Conservation (phyloP, 2,113 vertebrate species). For the Serinus canaria region DNA sequence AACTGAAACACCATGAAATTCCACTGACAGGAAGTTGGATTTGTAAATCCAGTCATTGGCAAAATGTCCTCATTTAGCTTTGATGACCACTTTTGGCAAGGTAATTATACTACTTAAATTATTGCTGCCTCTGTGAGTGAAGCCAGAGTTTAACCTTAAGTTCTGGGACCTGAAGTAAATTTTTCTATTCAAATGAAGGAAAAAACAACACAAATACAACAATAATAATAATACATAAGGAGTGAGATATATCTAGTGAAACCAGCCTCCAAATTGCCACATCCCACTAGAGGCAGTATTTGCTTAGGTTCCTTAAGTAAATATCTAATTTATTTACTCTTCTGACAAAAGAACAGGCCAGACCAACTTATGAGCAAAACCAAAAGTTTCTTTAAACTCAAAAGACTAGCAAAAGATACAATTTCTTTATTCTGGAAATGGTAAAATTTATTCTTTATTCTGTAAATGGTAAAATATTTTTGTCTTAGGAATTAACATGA, state of each 20-base stretch:
- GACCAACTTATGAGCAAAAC: background rate
- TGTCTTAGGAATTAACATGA: background rate
- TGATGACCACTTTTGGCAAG: background rate
- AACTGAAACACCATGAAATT: background rate
- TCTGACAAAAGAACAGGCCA: background rate
- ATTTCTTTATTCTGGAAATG: background rate
- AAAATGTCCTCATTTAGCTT: background rate
- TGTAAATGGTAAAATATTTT: background rate
- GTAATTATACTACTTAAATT: background rate
- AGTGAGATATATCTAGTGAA: background rate
- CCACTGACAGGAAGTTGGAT: background rate
- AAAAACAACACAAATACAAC: background rate
- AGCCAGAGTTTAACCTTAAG: background rate
- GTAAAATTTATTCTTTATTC: background rate
- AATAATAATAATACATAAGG: background rate
- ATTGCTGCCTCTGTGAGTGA: background rate
- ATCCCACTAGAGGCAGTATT: background rate
- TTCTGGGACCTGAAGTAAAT: background rate
- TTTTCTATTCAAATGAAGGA: background rate
- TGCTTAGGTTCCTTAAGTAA: background rate
- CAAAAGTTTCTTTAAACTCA: background rate
- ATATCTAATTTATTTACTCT: background rate
- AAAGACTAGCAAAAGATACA: fast-evolving
- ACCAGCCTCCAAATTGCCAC: background rate
- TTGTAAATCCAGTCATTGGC: background rate